These are phyloP conservation scores for Oxyura jamaicensis DNA, from an alignment of 2,113 vertebrate species.

Conservation along the genomic window DNA sequence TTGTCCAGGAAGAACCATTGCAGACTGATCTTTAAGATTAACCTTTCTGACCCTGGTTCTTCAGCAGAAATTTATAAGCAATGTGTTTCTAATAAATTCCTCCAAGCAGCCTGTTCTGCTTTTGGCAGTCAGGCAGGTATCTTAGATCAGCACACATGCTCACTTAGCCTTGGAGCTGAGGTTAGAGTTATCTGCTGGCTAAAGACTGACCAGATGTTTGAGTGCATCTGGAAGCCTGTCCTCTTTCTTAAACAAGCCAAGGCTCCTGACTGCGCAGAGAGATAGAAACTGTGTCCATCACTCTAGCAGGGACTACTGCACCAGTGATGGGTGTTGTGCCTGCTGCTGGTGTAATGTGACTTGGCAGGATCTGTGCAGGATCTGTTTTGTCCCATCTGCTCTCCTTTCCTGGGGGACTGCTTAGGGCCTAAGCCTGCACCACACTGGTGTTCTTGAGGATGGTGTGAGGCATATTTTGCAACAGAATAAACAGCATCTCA, in stretches of 20 bases:
- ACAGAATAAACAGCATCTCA: background rate
- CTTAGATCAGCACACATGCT: background rate
- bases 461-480: background rate
- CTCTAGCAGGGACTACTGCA: background rate
- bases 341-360: background rate
- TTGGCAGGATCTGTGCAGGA: background rate
- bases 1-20: background rate
- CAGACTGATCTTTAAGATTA: background rate
- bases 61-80: constrained; percentile 8
- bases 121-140: background rate
- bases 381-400: background rate
- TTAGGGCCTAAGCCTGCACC: background rate
- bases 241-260: background rate
- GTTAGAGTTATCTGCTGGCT: background rate
- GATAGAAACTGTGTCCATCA: background rate
- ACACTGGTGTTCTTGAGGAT: background rate
- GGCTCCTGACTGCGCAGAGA: background rate
- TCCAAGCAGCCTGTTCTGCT: background rate
- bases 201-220: constrained; percentile 10
- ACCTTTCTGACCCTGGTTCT: background rate
- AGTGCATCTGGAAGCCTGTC: background rate
- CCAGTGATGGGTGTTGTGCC: background rate
- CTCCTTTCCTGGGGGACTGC: background rate
- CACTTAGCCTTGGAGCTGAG: background rate
- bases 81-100: constrained; percentile 22